These are phyloP conservation scores for Coelopa pilipes DNA, from an alignment of 2,888 invertebrate genomes.

Conservation along the genomic window DNA sequence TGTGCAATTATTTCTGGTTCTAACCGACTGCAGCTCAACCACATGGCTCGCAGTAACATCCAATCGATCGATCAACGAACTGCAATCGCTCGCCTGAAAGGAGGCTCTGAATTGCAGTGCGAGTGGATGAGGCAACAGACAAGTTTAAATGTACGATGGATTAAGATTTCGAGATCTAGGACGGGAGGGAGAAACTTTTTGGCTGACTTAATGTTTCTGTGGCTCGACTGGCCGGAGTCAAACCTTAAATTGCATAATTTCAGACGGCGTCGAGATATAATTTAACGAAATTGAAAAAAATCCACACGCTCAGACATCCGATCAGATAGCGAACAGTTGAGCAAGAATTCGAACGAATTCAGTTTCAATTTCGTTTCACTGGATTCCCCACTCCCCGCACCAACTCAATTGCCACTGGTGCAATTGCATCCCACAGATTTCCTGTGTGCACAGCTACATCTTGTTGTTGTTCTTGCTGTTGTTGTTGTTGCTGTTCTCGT, in stretches of 20 bases:
- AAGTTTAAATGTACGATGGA: too few relatives aligned
- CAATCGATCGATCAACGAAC: too few relatives aligned
- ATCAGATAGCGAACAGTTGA: not conserved
- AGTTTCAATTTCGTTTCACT: slow-evolving; percentile 27
- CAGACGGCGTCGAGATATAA: not conserved
- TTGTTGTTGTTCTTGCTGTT: not conserved
- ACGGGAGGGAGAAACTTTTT: too few relatives aligned
- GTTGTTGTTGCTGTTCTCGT: not conserved
- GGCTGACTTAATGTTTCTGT: not conserved
- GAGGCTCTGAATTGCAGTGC: too few relatives aligned
- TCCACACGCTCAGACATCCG: too few relatives aligned
- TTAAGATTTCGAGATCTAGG: too few relatives aligned
- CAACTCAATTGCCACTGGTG: not conserved
- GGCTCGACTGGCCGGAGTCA: not conserved
- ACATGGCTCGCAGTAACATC: too few relatives aligned
- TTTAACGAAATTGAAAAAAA: too few relatives aligned
- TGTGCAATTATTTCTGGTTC: too few relatives aligned
- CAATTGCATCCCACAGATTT: slow-evolving; percentile 25
- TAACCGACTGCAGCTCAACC: too few relatives aligned
- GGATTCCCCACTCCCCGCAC: not conserved
- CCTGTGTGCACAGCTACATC: slow-evolving; percentile 11
- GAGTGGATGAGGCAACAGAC: too few relatives aligned
- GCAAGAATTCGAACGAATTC: slow-evolving; percentile 17
- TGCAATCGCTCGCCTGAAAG: too few relatives aligned
- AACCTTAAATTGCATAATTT: slow-evolving; percentile 13